Evolutionary conservation across 2,797 vertebrate species (phyloP).

Genomic region (Epinephelus awoara): DNA sequence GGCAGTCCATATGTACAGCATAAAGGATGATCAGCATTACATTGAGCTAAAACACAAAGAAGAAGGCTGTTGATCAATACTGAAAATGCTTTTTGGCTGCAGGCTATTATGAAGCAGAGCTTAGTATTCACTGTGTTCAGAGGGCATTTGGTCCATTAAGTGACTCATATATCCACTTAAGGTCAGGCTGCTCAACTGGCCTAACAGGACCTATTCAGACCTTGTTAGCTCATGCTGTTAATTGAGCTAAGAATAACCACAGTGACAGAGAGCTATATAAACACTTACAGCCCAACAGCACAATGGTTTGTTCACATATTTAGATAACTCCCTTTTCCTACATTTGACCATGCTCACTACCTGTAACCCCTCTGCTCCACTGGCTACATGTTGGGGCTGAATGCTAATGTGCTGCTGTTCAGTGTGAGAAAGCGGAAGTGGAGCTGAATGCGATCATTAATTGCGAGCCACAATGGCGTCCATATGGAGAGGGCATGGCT

Average conservation of each 20-base stretch:
- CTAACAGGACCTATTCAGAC: slow-evolving; percentile 33
- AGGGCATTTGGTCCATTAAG: slow-evolving; percentile 30
- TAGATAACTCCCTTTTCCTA: slow-evolving; percentile 5
- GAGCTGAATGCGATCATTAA: slow-evolving; percentile 75
- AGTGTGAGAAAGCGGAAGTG: slow-evolving; percentile 74
- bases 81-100: slow-evolving; percentile 40
- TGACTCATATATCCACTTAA: slow-evolving; percentile 31
- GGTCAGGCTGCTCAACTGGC: slow-evolving; percentile 31
- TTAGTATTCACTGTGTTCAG: slow-evolving; percentile 15
- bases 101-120: slow-evolving; percentile 19
- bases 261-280: background rate
- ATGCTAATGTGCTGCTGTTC: slow-evolving; percentile 70
- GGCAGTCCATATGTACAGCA: too few relatives aligned
- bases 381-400: slow-evolving; percentile 39
- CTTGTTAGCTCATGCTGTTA: slow-evolving; percentile 9
- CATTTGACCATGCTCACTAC: slow-evolving; percentile 18
- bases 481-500: slow-evolving; percentile 63
- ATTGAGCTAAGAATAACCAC: slow-evolving; percentile 28
- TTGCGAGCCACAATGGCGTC: slow-evolving; percentile 64
- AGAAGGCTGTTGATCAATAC: slow-evolving; percentile 9
- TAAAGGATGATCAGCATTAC: too few relatives aligned
- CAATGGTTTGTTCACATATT: slow-evolving; percentile 2
- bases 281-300: background rate
- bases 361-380: slow-evolving; percentile 36
- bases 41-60: background rate